Conservation (phyloP, 1,140 invertebrate species). For the Solen grandis region DNA sequence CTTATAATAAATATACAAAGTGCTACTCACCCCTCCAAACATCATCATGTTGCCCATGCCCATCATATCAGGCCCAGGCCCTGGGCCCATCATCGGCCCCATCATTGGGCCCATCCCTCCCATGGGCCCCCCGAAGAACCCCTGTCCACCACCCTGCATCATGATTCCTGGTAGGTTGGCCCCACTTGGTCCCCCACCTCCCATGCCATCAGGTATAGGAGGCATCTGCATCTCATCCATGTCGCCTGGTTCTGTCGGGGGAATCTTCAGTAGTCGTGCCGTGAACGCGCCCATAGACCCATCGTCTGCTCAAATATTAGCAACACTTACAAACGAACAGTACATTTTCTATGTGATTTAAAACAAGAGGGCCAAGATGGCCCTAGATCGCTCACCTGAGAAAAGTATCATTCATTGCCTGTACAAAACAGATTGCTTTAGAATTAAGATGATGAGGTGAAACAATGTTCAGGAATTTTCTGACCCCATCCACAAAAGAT, state of each 20-base stretch:
- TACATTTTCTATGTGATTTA: too few species aligned
- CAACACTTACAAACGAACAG: too few species aligned
- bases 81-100: slow-evolving; percentile 67
- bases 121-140: slow-evolving; percentile 46
- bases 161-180: slow-evolving; percentile 32
- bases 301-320: too few species aligned
- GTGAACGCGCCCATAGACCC: slow-evolving; percentile 40
- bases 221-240: background rate
- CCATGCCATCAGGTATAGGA: slow-evolving; percentile 11
- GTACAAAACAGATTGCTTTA: too few species aligned
- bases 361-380: too few species aligned
- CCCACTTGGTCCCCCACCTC: background rate
- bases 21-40: slow-evolving; percentile 50
- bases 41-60: slow-evolving; percentile 57
- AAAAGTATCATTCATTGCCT: too few species aligned
- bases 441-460: too few species aligned
- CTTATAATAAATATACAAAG: too few species aligned
- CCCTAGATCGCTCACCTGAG: too few species aligned
- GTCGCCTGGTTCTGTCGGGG: slow-evolving; percentile 1
- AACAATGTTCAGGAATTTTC: too few species aligned
- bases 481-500: too few species aligned
- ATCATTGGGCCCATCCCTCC: slow-evolving; percentile 48
- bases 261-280: slow-evolving; percentile 49
- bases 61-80: slow-evolving; percentile 50
- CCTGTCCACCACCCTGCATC: slow-evolving; percentile 47